Conservation (phyloP, 2,113 vertebrate genomes). For the Mellivora capensis region DNA sequence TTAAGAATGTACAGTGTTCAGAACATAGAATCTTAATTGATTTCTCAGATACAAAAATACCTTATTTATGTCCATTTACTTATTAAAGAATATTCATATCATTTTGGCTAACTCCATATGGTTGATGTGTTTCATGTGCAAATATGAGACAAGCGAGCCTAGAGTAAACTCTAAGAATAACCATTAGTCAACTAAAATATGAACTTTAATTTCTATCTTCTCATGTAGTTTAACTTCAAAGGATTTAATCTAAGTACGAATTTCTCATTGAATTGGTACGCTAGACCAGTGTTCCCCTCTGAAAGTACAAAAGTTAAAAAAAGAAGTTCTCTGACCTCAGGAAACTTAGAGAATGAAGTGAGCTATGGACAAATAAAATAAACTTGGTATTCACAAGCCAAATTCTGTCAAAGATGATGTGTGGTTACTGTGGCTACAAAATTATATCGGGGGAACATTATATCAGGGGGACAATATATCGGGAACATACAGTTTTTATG, state of each 20-base stretch:
- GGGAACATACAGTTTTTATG: too few species aligned
- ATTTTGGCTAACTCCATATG: not conserved
- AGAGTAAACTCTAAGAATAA: not conserved
- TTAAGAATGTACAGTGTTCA: not conserved
- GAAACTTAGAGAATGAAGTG: not conserved
- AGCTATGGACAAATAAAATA: not conserved
- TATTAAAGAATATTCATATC: not conserved
- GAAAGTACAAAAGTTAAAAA: not conserved
- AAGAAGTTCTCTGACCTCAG: not conserved
- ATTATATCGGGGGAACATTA: not conserved
- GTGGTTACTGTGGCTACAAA: not conserved
- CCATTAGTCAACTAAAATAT: not conserved
- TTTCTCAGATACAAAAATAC: not conserved
- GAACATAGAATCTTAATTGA: slow-evolving; percentile 16
- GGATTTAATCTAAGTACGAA: not conserved
- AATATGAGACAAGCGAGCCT: not conserved
- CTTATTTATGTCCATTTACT: not conserved
- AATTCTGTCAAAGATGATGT: not conserved
- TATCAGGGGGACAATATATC: too few species aligned
- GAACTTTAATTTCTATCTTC: not conserved
- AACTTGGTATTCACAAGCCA: not conserved
- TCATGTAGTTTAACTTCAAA: slow-evolving; percentile 29
- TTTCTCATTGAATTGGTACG: not conserved
- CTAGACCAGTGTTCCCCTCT: not conserved
- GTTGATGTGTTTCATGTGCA: not conserved